Evolutionary conservation across 1,140 invertebrate species (phyloP), one percentile per base, ranked within the genome.

Genomic region (Anoplolepis gracilipes): DNA sequence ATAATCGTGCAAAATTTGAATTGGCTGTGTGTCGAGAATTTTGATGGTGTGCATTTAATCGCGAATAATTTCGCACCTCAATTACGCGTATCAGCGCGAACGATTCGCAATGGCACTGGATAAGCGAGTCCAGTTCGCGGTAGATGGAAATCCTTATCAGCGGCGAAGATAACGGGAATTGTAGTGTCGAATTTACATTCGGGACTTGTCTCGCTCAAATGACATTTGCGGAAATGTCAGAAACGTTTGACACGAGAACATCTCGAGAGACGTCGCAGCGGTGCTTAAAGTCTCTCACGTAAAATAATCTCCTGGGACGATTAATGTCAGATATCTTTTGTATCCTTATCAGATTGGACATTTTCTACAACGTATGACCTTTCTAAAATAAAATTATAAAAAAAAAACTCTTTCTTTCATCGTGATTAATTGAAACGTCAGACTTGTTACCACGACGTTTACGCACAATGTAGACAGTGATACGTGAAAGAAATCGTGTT

Each of bases 221-320:
- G 10, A 57, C 57, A 59, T 88, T 88, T 59, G 25, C 72, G 46
- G 46, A 16, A 49, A 65, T 33, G 46, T 49, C 42, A 30, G 53
- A 55, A 64, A 19, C 69, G 75, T 69, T 87, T 72, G 70, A 76
- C 81, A 28, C n/a, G 65, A n/a, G 62, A 78, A 76, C 88, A 67
- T 88, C 78, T 85, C 62, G 65, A 16, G n/a, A 55, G 13, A 16
- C 36, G 39, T n/a, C 57, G 22, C 25, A 19, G 11, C 33, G n/a
- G 5, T 11, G 33, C 28, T 57, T 46, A 46, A 62, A 39, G 36
- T 28, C 28, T 25, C 4, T 4, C 65, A 19, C 72, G 36, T 46
- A 62, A 88, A 87, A 78, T 73, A 73, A 87, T 85, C 85, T 65
- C 67, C 22, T 69, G 19, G 13, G 62, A 2, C 67, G 36, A 61